These are phyloP conservation scores for Lordiphosa stackelbergi DNA, from an alignment of 1,140 invertebrate species.

Conservation along the genomic window DNA sequence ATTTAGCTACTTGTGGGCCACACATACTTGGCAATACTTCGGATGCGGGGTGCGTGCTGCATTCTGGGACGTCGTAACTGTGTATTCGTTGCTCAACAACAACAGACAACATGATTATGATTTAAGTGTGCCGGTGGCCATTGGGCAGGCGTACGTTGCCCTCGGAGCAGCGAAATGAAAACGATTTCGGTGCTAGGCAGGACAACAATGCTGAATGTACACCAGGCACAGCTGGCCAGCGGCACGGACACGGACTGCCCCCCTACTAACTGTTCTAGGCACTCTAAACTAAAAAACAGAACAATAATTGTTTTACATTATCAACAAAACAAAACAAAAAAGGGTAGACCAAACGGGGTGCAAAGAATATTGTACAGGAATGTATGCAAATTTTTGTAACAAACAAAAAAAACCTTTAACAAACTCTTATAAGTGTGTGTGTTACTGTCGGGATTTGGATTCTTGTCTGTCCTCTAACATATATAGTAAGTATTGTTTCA, in stretches of 20 bases:
- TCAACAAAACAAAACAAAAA: slow-evolving; percentile 49
- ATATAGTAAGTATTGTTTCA: slow-evolving; percentile 29
- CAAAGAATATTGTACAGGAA: slow-evolving; percentile 52
- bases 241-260: slow-evolving; percentile 19
- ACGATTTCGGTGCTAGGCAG: slow-evolving; percentile 51
- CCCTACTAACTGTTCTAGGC: slow-evolving; percentile 17
- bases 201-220: slow-evolving; percentile 58
- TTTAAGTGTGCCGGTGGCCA: slow-evolving; percentile 40
- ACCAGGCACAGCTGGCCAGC: slow-evolving; percentile 32
- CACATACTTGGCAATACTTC: slow-evolving; percentile 64
- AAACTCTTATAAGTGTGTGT: slow-evolving; percentile 67
- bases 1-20: slow-evolving; percentile 60
- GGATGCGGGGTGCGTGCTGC: slow-evolving; percentile 22
- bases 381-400: slow-evolving; percentile 53
- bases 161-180: slow-evolving; percentile 54
- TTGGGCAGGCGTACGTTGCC: slow-evolving; percentile 36
- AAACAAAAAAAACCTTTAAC: slow-evolving; percentile 68
- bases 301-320: slow-evolving; percentile 34
- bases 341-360: slow-evolving; percentile 11
- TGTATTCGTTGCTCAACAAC: slow-evolving; percentile 54
- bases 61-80: slow-evolving; percentile 18
- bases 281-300: slow-evolving; percentile 39
- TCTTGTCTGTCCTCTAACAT: slow-evolving; percentile 60
- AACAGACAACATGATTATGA: slow-evolving; percentile 46
- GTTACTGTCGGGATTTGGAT: slow-evolving; percentile 47